Conservation (phyloP, 2,113 vertebrate species). For the Ranitomeya imitator region DNA sequence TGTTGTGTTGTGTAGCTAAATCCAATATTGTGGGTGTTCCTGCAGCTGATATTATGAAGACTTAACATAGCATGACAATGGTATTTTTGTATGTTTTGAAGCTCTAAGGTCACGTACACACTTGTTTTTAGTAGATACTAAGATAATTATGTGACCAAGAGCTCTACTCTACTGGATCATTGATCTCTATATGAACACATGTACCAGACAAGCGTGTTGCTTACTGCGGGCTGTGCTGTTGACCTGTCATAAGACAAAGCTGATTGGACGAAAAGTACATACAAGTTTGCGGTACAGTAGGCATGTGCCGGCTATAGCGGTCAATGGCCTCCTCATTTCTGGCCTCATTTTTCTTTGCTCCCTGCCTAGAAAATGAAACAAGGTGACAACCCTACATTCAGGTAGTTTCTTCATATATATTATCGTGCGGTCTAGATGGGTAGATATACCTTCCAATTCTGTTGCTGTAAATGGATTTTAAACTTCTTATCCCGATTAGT, state of each 20-base stretch:
- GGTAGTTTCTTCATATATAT: not conserved
- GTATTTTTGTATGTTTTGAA: no score
- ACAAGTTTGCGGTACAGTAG: not conserved
- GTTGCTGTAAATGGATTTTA: not conserved
- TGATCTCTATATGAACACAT: not conserved
- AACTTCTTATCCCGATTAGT: not conserved
- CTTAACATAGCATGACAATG: no score
- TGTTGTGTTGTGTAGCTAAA: no score
- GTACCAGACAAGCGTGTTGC: not conserved
- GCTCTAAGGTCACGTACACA: no score
- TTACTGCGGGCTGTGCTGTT: not conserved
- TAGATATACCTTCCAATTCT: not conserved
- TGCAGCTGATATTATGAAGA: no score
- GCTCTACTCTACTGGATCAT: not conserved
- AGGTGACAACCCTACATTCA: not conserved
- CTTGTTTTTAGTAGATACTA: not conserved
- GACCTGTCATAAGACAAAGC: not conserved
- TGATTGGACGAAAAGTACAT: not conserved
- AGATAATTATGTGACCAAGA: not conserved
- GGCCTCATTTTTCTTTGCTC: not conserved
- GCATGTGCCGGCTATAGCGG: not conserved
- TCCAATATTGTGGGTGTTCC: no score
- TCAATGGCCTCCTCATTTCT: not conserved
- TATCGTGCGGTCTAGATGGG: not conserved
- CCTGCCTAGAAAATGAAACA: not conserved